Percentiles rank a stretch among this genome's conserved stretches.
Conservation (phyloP, 1,140 invertebrate genomes). For the Drosophila tsacasi region DNA sequence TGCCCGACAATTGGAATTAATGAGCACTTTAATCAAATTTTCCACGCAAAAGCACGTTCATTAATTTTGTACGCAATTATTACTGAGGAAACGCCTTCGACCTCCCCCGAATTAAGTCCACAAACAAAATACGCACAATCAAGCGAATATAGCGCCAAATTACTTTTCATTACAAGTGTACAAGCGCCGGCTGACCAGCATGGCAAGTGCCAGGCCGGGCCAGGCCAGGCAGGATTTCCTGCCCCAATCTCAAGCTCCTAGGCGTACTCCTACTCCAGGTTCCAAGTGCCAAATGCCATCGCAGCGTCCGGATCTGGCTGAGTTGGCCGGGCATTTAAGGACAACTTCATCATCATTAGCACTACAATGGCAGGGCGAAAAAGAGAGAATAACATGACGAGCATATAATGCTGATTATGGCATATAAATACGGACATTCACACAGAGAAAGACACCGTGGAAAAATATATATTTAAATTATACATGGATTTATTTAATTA, state of each 20-base stretch:
- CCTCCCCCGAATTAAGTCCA: slow-evolving; percentile 48
- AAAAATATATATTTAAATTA: not conserved
- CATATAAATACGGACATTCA: slow-evolving; percentile 71
- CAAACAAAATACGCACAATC: slow-evolving; percentile 80
- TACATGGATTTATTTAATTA: too few relatives aligned
- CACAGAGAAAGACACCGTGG: slow-evolving; percentile 7
- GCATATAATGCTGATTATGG: slow-evolving; percentile 78
- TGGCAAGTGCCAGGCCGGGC: slow-evolving; percentile 52
- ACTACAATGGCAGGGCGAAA: slow-evolving; percentile 64
- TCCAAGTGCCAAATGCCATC: slow-evolving; percentile 59
- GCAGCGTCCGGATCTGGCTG: slow-evolving; percentile 58
- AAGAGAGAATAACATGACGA: slow-evolving; percentile 52
- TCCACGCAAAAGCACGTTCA: slow-evolving; percentile 74
- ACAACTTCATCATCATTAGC: slow-evolving; percentile 82
- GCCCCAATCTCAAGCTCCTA: not conserved
- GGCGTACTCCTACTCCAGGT: slow-evolving; percentile 10
- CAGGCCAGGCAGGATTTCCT: not conserved
- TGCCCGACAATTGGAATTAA: slow-evolving; percentile 76
- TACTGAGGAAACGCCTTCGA: slow-evolving; percentile 39
- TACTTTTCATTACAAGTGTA: slow-evolving; percentile 81
- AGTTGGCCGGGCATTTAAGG: slow-evolving; percentile 72
- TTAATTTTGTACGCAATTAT: slow-evolving; percentile 82
- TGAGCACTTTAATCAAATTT: slow-evolving; percentile 81
- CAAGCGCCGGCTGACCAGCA: slow-evolving; percentile 61
- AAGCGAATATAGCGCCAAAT: slow-evolving; percentile 76